phyloP scores from a whole-genome alignment of 2,113 vertebrate genomes.

The Symphodus melops region DNA sequence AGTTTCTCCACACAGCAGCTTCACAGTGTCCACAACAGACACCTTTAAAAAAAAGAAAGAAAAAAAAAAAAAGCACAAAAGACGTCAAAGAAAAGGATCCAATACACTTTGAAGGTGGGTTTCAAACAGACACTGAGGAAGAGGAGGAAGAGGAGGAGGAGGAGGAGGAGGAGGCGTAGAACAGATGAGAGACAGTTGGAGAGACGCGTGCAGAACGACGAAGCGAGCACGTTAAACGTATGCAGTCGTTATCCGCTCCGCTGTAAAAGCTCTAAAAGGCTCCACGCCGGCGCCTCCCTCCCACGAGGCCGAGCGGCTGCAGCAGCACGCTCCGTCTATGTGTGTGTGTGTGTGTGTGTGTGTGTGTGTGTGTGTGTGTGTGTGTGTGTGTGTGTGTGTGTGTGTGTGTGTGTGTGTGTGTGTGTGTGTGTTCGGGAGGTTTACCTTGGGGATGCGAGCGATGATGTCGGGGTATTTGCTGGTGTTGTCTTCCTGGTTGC shows the following conservation, averaged over 20 bases:
- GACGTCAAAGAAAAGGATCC: constrained; percentile 7
- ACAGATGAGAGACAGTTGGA: constrained; percentile 11
- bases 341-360: no score
- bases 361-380: no score
- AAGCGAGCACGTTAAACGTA: constrained; percentile 33
- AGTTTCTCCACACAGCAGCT: background rate
- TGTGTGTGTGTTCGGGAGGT: constrained; percentile 6
- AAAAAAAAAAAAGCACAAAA: background rate
- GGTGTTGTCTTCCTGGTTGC: constrained; percentile 94
- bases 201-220: constrained; percentile 3
- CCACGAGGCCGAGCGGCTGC: constrained; percentile 35
- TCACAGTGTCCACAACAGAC: background rate
- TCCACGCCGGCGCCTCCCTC: background rate
- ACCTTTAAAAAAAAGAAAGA: background rate
- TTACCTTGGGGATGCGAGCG: constrained; percentile 88
- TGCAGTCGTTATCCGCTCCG: constrained; percentile 29
- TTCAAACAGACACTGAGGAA: constrained; percentile 1
- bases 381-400: no score
- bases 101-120: constrained; percentile 3
- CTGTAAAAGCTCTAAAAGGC: constrained; percentile 41
- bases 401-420: no score
- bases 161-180: constrained; percentile 10
- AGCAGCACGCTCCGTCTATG: no score
- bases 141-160: constrained; percentile 1
- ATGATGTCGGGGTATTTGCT: constrained; percentile 92